Base-by-base conservation (phyloP, 2,113 vertebrate species). In the Strigops habroptila region DNA sequence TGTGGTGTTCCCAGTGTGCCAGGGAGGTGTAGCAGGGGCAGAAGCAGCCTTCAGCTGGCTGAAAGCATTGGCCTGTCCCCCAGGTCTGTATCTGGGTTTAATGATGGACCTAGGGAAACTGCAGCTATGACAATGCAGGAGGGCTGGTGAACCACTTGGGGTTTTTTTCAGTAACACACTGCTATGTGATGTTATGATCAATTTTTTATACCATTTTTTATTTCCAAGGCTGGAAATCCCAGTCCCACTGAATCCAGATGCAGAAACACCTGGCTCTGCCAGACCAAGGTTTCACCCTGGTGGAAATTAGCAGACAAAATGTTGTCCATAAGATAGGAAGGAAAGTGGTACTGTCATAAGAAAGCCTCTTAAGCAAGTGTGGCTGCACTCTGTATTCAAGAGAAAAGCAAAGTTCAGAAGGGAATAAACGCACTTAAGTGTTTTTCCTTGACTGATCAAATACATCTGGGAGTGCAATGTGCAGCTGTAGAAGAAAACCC, bases 321-420 rank as follows among this genome's bases (percentile, higher is more conserved):
- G 0, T 14, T 12, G 35, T 46, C 28, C 5, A 3, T 41, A 33
- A 39, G 14, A 25, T 12, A 68, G n/a, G 21, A 86, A 86, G 69
- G 69, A 92, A 93, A 77, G 94, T 70, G 91, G 12, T 23, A 41
- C 69, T 33, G 43, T 24, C 39, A 55, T 46, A 43, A n/a, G 49
- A 82, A 81, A 84, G 31, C 49, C 33, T 78, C 41, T 65, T n/a
- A 35, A 86, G 84, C 62, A 82, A 77, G 53, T 2, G 1, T 49
- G 39, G 31, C 43, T 93, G 55, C 64, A 55, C 57, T 60, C 84
- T 73, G 82, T 87, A 24, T 46, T 57, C 63, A 80, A 95, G 88
- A 91, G 65, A 71, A 91, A 94, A 95, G 78, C 43, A 90, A 92
- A 91, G 35, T 30, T 82, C 67, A 52, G 35, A 44, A 88, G 52